Base-by-base conservation (phyloP, 2,888 invertebrate species). In the Shargacucullia verbasci region DNA sequence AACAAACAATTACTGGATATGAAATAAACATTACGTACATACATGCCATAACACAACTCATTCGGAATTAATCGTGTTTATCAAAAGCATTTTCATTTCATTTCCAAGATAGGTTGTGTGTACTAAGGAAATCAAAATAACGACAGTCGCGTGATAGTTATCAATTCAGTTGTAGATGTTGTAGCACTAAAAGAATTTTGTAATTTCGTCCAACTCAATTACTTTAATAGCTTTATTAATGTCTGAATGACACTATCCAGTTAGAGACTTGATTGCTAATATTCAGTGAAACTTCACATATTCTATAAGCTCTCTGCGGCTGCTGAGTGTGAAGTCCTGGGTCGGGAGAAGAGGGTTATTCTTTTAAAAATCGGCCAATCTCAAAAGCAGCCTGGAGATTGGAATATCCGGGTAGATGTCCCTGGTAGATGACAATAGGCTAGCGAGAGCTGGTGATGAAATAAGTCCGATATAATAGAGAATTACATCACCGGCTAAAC, bases 121-220 rank as follows among this genome's bases (percentile, higher is more conserved):
- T 82, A 82, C 73, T 82, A 84, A 88, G 85, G 87, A 91, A 90
- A 90, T 91, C 90, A 89, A 91, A 91, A 90, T 90, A 88, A 87
- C 83, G 74, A 78, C 78, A 73, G 71, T 91, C 81, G 90, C 91
- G 89, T 91, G 91, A 81, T 86, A 80, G 67, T 69, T 77, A 83
- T 85, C 79, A 81, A 84, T 82, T 83, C 73, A 60, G 71, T 74
- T 71, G 73, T 77, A 69, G 61, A 63, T 73, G 48, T 62, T 54
- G 73, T 74, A 71, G 67, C 70, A 78, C 80, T 85, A 77, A 83
- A 84, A 81, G 83, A 85, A 86, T 87, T 84, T 84, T 78, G 79
- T 87, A 78, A 85, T 85, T 82, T 80, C 64, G 76, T 77, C 70
- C 63, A 60, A 78, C 61, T 61, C 82, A 81, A 83, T 85, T 84